A percentile compares a stretch with the other conserved stretches of the same genome.
Conservation (phyloP, 2,113 vertebrate species). For the Arizona elegans region DNA sequence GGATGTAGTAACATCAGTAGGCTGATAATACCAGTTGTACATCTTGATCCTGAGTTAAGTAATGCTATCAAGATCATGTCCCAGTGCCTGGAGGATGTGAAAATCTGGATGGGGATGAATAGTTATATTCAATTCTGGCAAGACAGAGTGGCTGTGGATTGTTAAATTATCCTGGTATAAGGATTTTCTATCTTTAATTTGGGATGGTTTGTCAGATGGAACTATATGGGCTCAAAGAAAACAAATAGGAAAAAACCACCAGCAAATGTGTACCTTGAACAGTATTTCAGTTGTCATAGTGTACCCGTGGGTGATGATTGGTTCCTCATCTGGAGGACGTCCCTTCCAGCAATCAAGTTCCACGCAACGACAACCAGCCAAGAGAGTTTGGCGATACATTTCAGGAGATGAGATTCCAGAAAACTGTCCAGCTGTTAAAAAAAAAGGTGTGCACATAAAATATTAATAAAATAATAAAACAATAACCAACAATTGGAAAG, state of each 20-base stretch:
- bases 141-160: neutral
- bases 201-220: neutral
- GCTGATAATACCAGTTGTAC: neutral
- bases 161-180: neutral
- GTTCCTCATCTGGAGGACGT: constrained; percentile 90
- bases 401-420: constrained; percentile 91
- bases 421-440: constrained; percentile 87
- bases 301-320: constrained; percentile 96
- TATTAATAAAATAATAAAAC: neutral
- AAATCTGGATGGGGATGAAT: neutral
- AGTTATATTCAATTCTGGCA: neutral
- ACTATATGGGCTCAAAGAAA: neutral
- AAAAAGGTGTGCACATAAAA: neutral
- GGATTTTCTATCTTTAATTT: neutral
- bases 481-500: neutral
- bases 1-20: neutral
- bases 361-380: constrained; percentile 91
- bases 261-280: constrained; percentile 78
- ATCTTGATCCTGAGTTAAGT: neutral
- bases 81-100: neutral
- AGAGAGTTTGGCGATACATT: constrained; percentile 95
- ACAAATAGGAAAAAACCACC: neutral
- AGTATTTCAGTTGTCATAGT: constrained; percentile 99
- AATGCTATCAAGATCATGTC: neutral
- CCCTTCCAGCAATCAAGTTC: constrained; percentile 99